Base-by-base conservation (phyloP, 2,113 vertebrate genomes). In the Propithecus coquereli region DNA sequence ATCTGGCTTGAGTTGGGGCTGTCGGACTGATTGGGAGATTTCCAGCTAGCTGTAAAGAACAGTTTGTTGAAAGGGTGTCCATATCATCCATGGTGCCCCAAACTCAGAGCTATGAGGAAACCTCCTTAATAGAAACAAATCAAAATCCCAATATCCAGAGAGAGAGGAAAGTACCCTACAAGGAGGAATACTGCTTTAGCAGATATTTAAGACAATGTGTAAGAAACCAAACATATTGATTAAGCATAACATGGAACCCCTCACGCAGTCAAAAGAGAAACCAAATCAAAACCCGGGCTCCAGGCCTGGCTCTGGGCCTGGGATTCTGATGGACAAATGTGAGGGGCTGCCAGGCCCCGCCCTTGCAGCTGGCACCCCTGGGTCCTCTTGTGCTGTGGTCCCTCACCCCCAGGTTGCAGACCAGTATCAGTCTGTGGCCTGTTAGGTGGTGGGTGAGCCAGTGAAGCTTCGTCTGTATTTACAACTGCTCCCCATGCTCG, bases 101-200 rank as follows among this genome's bases (percentile, higher is more conserved):
- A 98, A 97, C 71, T 95, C 96, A 18, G 97, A 92, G 86, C 96
- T 98, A 97, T 96, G 96, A 98, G 91, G 66, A 93, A 97, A 74
- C 43, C 96, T 98, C 97, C 98, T 97, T 98, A 97, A 98, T 98
- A 98, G 98, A 98, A 97, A 98, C 57, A 96, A 96, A 94, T n/a
- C 30, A 98, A 92, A 97, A 94, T 77, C 88, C 90, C 61, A n/a
- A 96, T 43, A 81, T 50, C 37, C 37, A 77, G 57, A 83, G 91
- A 92, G 40, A 54, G 23, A 93, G 79, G 81, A 96, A 93, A 4
- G 0, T 50, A 59, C 66, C 76, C 71, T 79, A 59, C 73, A 63
- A 95, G 96, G 37, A 81, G 70, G 17, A n/a, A 47, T 22, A 47
- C 5, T 66, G 50, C 20, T 57, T 71, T 25, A 61, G 27, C 30